Evolutionary conservation across 2,797 vertebrate genomes (phyloP), one percentile per base, ranked within the genome.

Genomic region (Sternarchorhynchus goeldii): DNA sequence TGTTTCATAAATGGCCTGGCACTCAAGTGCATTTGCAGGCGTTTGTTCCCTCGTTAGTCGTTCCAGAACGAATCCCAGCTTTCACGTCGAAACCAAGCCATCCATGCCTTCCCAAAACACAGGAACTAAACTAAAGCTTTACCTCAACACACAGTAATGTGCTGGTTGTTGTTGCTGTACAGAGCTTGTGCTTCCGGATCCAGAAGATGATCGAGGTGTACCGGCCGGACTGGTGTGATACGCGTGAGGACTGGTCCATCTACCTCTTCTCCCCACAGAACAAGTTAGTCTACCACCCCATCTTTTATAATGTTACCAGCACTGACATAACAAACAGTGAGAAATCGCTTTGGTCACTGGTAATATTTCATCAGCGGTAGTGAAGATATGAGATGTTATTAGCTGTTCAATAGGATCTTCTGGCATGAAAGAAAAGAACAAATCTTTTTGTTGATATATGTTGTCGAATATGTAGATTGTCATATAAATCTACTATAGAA

Each of bases 191-290:
- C 83, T 98, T 98, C 91, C 95, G 97, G 2, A 91, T 99, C 81
- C 93, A 94, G 90, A 99, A 98, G 93, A 98, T 98, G 96, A 93
- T 99, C 0, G 97, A 99, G 66, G 96, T 92, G 12, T 98, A 99
- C 86, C 95, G 94, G 76, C 97, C 97, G 0, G 96, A 95, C 82
- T 99, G 97, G 96, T 99, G 97, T 73, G 96, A 97, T 86, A 90
- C 92, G 83, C 92, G 98, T 6, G 95, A 96, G 76, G 94, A 98
- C 81, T 99, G 98, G 98, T 97, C 97, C 0, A 90, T 99, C 85
- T 99, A 96, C 84, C 94, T 99, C 39, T 99, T 99, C 92, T 98
- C 98, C 5, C 98, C 98, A 0, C 94, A 95, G 87, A 99, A 99
- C 93, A 97, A 93, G 98, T 99, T 86, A 90, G 94, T 83, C 20